Conservation (phyloP, 2,888 invertebrate genomes). For the Aspidiotus destructor region DNA sequence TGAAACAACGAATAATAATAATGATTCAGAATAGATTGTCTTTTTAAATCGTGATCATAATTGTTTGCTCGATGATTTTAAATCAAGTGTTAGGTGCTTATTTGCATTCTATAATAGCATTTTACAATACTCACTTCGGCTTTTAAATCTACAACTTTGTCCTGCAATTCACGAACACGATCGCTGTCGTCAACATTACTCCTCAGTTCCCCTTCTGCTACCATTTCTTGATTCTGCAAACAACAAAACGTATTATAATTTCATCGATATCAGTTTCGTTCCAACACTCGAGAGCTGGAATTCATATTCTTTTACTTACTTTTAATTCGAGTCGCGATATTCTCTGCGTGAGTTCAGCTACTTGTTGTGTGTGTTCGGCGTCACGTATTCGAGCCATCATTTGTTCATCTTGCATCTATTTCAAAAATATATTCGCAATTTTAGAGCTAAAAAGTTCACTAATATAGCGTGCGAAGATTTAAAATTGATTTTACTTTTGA, state of each 20-base stretch:
- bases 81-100: neutral
- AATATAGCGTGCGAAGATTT: no score
- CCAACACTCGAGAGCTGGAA: no score
- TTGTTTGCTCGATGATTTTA: neutral
- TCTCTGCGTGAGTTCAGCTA: constrained; percentile 87
- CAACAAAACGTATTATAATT: neutral
- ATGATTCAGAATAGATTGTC: neutral
- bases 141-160: constrained; percentile 83
- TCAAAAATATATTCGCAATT: constrained; percentile 29
- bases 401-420: constrained; percentile 70
- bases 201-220: constrained; percentile 81
- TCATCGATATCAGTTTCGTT: neutral
- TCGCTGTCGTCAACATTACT: constrained; percentile 78
- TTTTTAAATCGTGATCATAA: neutral
- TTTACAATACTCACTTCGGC: constrained; percentile 62
- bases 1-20: constrained; percentile 1
- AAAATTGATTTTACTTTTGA: constrained; percentile 44
- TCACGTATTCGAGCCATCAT: constrained; percentile 91
- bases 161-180: constrained; percentile 78
- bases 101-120: neutral
- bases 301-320: constrained; percentile 45
- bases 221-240: constrained; percentile 81
- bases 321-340: constrained; percentile 87
- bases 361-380: constrained; percentile 85
- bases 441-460: no score